A percentile compares a stretch with the other conserved stretches of the same genome.
These are phyloP conservation scores for Protophormia terraenovae DNA, from an alignment of 2,888 invertebrate species.

Conservation along the genomic window DNA sequence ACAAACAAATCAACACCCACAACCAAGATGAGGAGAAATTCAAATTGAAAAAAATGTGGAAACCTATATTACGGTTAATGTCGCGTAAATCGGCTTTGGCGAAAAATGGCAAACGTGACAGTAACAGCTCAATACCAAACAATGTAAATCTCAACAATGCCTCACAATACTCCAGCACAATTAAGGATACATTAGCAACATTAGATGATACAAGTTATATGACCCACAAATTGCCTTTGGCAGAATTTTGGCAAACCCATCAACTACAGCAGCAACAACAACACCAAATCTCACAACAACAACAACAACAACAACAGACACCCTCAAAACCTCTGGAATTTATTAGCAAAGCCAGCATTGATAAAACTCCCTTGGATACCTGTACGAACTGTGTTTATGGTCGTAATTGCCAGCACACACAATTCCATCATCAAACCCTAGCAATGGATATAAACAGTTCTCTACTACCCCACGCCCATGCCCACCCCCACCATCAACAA, in stretches of 20 bases:
- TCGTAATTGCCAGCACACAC: slow-evolving; percentile 80
- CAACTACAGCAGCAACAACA: slow-evolving; percentile 31
- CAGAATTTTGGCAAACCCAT: slow-evolving; percentile 42
- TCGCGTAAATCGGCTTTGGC: slow-evolving; percentile 68
- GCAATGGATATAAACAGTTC: slow-evolving; percentile 24
- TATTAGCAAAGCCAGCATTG: slow-evolving; percentile 77
- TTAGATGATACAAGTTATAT: slow-evolving; percentile 6
- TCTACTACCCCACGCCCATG: slow-evolving; percentile 9
- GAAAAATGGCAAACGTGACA: slow-evolving; percentile 53
- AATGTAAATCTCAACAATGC: slow-evolving; percentile 73
- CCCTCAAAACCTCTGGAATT: slow-evolving; percentile 63
- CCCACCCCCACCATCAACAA: slow-evolving; percentile 23
- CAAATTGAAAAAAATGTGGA: slow-evolving; percentile 77
- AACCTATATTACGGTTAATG: slow-evolving; percentile 76
- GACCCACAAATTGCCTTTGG: slow-evolving; percentile 42
- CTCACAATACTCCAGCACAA: slow-evolving; percentile 40
- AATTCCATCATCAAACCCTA: slow-evolving; percentile 69
- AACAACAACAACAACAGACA: slow-evolving; percentile 22
- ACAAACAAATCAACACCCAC: slow-evolving; percentile 55
- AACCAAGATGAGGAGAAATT: slow-evolving; percentile 65
- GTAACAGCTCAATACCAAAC: slow-evolving; percentile 69
- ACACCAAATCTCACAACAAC: slow-evolving; percentile 21
- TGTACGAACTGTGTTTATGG: slow-evolving; percentile 76
- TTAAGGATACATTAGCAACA: slow-evolving; percentile 67
- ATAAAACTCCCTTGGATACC: slow-evolving; percentile 72